These are phyloP conservation scores for Phocoena sinus DNA, from an alignment of 2,113 vertebrate genomes.

Conservation along the genomic window DNA sequence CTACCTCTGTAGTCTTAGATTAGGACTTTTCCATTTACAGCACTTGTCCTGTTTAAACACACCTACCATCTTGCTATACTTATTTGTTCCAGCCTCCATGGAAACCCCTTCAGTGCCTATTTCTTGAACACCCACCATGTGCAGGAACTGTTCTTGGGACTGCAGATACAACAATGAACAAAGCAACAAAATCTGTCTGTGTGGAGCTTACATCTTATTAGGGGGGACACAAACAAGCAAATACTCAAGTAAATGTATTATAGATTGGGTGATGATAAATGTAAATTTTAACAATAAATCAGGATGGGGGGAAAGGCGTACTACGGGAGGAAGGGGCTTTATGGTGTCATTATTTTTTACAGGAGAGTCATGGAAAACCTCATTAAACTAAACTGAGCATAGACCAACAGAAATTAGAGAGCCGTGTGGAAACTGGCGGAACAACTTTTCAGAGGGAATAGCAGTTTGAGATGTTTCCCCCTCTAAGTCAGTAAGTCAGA, in stretches of 20 bases:
- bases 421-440: not conserved
- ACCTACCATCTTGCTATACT: not conserved
- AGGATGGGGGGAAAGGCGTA: not conserved
- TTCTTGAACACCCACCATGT: not conserved
- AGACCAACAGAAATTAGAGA: not conserved
- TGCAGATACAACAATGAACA: not conserved
- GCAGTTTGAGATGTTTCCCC: not conserved
- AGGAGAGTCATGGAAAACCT: not conserved
- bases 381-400: not conserved
- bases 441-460: not conserved
- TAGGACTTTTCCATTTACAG: not conserved
- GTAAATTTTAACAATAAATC: not conserved
- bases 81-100: not conserved
- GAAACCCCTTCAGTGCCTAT: too few species aligned
- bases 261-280: not conserved
- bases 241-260: not conserved
- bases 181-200: not conserved
- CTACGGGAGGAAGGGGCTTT: accelerated
- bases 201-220: not conserved
- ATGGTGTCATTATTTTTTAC: not conserved
- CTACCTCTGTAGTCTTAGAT: not conserved
- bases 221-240: not conserved
- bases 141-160: not conserved
- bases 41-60: not conserved
- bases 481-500: not conserved